phyloP scores from a whole-genome alignment of 2,113 vertebrate species.

The Emydura subglobosa region DNA sequence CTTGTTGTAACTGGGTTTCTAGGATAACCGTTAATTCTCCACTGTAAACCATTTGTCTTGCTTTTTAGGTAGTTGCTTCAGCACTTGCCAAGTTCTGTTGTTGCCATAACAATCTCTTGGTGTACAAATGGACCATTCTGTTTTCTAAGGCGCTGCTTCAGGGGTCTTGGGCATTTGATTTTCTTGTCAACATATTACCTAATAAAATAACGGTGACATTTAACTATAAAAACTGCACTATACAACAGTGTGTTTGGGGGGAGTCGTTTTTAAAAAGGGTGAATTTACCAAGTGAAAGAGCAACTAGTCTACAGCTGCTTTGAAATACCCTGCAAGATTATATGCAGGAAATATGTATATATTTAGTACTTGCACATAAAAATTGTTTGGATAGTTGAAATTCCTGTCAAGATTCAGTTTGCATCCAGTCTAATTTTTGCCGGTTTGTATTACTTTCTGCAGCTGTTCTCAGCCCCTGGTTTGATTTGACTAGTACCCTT shows the following conservation, averaged over 20 bases:
- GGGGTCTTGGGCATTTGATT: neutral
- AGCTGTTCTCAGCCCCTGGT: fast-evolving
- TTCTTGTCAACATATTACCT: neutral
- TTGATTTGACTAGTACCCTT: neutral
- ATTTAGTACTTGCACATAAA: fast-evolving
- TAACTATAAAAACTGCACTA: constrained; percentile 10
- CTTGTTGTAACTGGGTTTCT: neutral
- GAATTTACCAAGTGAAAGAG: neutral
- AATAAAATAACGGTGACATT: constrained; percentile 16
- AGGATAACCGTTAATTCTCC: neutral
- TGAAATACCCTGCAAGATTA: neutral
- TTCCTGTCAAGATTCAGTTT: fast-evolving
- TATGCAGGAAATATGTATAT: fast-evolving
- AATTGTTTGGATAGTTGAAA: neutral
- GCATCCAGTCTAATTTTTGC: neutral
- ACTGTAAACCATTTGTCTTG: neutral
- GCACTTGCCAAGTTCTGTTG: neutral
- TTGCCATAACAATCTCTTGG: neutral
- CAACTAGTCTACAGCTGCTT: neutral
- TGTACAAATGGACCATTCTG: neutral
- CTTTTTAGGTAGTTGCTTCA: neutral
- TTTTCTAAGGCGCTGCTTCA: neutral
- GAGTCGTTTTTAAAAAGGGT: neutral
- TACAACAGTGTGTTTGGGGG: neutral
- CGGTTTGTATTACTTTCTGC: neutral